These are phyloP conservation scores for Bombus vancouverensis DNA, from an alignment of 1,140 invertebrate genomes.

Conservation along the genomic window DNA sequence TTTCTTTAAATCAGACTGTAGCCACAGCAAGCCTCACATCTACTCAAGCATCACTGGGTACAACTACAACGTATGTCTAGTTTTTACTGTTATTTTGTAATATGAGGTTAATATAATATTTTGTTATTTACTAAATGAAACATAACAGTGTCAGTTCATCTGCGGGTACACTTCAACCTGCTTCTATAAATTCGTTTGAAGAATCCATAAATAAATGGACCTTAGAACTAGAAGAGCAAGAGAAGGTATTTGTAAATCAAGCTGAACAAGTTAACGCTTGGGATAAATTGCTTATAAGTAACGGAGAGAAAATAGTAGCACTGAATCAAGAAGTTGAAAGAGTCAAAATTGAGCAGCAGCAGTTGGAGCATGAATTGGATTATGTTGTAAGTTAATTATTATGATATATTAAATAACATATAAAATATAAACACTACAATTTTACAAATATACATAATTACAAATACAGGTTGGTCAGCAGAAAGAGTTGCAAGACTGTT, in stretches of 20 bases:
- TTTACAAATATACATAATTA: conserved; percentile 10
- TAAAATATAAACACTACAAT: not conserved
- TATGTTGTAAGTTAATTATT: conserved; percentile 87
- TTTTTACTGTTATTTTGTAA: not conserved
- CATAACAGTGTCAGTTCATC: conserved; percentile 78
- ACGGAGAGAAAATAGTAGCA: conserved; percentile 95
- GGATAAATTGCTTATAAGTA: conserved; percentile 94
- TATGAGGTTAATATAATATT: not conserved
- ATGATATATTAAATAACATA: not conserved
- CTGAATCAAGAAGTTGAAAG: conserved; percentile 92
- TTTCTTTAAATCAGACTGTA: conserved; percentile 69
- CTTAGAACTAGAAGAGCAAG: conserved; percentile 95
- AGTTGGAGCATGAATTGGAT: conserved; percentile 96
- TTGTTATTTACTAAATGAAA: conserved; percentile 54
- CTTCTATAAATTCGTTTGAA: conserved; percentile 92
- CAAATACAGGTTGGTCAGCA: conserved; percentile 88
- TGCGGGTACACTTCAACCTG: conserved; percentile 78
- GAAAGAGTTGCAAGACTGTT: conserved; percentile 93
- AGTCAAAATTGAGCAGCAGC: conserved; percentile 94
- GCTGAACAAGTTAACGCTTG: conserved; percentile 97
- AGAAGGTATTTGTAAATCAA: conserved; percentile 96
- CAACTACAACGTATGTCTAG: conserved; percentile 80
- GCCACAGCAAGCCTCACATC: conserved; percentile 75
- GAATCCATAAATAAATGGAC: conserved; percentile 98
- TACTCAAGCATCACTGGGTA: conserved; percentile 78